Percentiles rank a stretch among this genome's conserved stretches.
These are phyloP conservation scores for Betta splendens DNA, from an alignment of 2,797 vertebrate species.

Conservation along the genomic window DNA sequence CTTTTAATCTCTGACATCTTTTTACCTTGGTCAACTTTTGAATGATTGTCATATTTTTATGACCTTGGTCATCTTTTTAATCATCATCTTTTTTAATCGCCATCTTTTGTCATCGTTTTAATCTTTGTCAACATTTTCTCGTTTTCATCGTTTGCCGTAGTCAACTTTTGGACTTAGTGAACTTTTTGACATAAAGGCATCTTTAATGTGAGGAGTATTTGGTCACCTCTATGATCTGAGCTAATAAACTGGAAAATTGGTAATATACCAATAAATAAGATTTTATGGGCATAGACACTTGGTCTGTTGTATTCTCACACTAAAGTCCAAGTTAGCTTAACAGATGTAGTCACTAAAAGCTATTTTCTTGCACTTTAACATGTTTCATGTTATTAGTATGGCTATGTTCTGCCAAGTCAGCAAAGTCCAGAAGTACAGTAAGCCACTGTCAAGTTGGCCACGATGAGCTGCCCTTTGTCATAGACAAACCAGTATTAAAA, in stretches of 20 bases:
- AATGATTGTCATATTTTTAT: no score
- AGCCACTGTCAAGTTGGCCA: conserved; percentile 19
- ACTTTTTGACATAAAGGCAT: no score
- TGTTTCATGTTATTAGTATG: conserved; percentile 41
- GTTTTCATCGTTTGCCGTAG: no score
- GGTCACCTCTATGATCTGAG: not conserved
- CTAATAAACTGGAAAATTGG: no score
- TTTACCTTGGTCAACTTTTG: no score
- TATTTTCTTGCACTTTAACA: conserved; percentile 3
- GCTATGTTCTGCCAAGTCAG: conserved; percentile 52
- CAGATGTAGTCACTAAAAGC: not conserved
- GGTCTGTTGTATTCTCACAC: not conserved
- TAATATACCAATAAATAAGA: not conserved
- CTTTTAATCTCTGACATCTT: no score
- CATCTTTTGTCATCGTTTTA: no score
- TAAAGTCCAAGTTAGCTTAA: not conserved
- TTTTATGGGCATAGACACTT: not conserved
- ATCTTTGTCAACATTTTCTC: no score
- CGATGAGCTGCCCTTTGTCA: conserved; percentile 17
- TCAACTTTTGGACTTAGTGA: no score
- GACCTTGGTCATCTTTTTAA: no score
- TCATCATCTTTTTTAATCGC: no score
- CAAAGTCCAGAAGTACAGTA: conserved; percentile 36
- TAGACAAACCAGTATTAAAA: conserved; percentile 8
- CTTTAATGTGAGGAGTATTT: no score